These are phyloP conservation scores for Lasioglossum villosulum DNA, from an alignment of 2,888 invertebrate species.

Conservation along the genomic window DNA sequence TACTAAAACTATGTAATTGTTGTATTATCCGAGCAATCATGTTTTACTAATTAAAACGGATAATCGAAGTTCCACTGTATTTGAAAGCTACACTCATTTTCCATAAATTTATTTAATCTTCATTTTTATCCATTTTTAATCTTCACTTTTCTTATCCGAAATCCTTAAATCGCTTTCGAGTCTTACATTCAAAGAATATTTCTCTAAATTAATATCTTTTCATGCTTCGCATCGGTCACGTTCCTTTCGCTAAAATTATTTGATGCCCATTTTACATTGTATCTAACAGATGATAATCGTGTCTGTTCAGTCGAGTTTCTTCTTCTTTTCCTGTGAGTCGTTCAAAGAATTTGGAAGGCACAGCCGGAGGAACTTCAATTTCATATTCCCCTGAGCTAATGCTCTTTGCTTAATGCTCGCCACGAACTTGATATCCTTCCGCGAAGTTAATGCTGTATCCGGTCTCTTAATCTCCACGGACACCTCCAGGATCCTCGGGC, in stretches of 20 bases:
- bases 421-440: conserved; percentile 22
- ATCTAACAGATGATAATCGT: not conserved
- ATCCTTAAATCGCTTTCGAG: not conserved
- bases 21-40: too few relatives aligned
- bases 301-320: not conserved
- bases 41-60: too few relatives aligned
- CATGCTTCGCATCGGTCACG: not conserved
- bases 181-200: not conserved
- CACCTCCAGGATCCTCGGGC: conserved; percentile 3
- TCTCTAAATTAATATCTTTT: not conserved
- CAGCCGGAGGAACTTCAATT: not conserved
- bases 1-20: too few relatives aligned
- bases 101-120: too few relatives aligned
- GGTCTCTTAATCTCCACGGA: conserved; percentile 30
- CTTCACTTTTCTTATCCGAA: not conserved
- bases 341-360: not conserved
- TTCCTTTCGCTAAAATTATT: not conserved
- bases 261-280: not conserved
- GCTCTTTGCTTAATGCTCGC: conserved; percentile 26
- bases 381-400: conserved; percentile 17
- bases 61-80: too few relatives aligned
- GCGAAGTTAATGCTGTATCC: conserved; percentile 27
- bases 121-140: too few relatives aligned
- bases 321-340: not conserved
- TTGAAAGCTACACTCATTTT: too few relatives aligned